These are phyloP conservation scores for Eupithecia tripunctaria DNA, from an alignment of 2,888 invertebrate genomes.

Conservation along the genomic window DNA sequence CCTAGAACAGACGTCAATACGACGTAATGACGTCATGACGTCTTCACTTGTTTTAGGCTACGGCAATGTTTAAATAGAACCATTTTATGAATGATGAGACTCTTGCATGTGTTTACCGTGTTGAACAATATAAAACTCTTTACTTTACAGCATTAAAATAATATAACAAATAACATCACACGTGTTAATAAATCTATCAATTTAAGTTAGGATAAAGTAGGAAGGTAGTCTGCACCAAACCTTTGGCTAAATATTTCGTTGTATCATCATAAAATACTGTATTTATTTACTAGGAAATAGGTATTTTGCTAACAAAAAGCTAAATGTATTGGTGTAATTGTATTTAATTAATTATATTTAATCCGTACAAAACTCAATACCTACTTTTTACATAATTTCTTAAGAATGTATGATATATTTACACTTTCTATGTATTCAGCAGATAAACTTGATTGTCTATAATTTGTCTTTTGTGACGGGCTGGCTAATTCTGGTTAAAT, in stretches of 20 bases:
- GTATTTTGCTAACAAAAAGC: constrained; percentile 1
- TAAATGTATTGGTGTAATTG: not conserved
- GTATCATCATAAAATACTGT: constrained; percentile 1
- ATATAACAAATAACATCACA: constrained; percentile 60
- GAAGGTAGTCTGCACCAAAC: not conserved
- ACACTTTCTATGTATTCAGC: not conserved
- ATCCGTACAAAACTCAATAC: constrained; percentile 73
- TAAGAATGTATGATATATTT: not conserved
- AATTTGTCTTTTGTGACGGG: not conserved
- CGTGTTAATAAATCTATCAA: constrained; percentile 51
- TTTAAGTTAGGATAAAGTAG: constrained; percentile 43
- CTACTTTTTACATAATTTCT: constrained; percentile 55
- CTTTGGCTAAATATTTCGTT: constrained; percentile 1
- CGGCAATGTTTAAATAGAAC: no score
- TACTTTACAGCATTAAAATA: constrained; percentile 29
- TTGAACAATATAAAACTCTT: not conserved
- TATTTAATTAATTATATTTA: constrained; percentile 6
- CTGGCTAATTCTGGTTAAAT: not conserved
- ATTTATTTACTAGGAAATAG: not conserved
- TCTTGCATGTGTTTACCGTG: not conserved
- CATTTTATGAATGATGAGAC: no score
- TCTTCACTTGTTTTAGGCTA: no score
- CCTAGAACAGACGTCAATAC: no score
- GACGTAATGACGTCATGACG: no score
- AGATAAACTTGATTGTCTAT: not conserved